Evolutionary conservation across 2,113 vertebrate species (phyloP), one percentile per base, ranked within the genome.

Genomic region (Pelobates fuscus): DNA sequence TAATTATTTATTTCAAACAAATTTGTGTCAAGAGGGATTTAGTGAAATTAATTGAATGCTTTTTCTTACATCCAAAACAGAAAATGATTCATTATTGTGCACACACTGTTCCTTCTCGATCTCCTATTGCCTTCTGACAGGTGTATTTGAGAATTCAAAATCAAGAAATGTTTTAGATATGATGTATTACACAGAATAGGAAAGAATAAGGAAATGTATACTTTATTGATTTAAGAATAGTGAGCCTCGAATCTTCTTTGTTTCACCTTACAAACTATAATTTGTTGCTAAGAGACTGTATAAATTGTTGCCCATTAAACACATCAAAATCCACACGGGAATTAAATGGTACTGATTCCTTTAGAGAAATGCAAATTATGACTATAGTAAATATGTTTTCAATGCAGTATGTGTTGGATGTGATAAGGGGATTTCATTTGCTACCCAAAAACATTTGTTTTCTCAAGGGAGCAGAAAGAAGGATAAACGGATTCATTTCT

Each of bases 251-350:
- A 67, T 57, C 30, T 29, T 52, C 68, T 81, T 80, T 79, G 65
- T 84, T 80, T 79, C 78, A 58, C 80, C 72, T 81, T 76, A 77
- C 23, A 76, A 79, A 81, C 41, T 71, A 79, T 75, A 44, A 0
- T 79, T 20, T 78, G 80, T 80, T 82, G 83, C 82, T 81, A 78
- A 67, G 78, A 71, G 26, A 84, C 80, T 8, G 43, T 80, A 66
- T 17, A 63, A 68, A 71, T 54, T 37, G 76, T 63, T 44, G 71
- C 73, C 79, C 77, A 24, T 7, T 57, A 77, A 78, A 67, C 70
- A 26, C 79, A 76, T 20, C 73, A 0, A 46, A 66, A 70, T 52
- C 57, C 71, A 57, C 3, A 3, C 0, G 29, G 49, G 78, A 67
- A 20, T 60, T 63, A 0, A 67, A 72, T 58, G 78, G 81, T 68